These are phyloP conservation scores for Eciton burchellii DNA, from an alignment of 1,140 invertebrate species.

Conservation along the genomic window DNA sequence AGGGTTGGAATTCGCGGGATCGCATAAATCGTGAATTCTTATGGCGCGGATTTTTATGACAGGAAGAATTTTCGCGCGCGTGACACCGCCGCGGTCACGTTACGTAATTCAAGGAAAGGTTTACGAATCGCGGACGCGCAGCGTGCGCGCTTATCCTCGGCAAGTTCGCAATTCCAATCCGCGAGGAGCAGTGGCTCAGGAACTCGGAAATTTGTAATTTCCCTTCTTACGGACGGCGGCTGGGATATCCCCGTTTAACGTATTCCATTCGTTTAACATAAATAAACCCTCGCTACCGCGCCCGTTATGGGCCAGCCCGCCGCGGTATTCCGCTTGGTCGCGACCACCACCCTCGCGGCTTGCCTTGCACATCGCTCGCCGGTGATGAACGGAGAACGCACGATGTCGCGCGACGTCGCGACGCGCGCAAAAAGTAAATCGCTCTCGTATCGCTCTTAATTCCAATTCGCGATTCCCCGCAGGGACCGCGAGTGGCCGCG, in stretches of 20 bases:
- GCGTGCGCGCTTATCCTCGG: slow-evolving; percentile 28
- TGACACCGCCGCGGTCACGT: slow-evolving; percentile 59
- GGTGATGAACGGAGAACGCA: not conserved
- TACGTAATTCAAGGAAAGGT: slow-evolving; percentile 23
- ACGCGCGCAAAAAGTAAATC: not conserved
- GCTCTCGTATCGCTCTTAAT: slow-evolving; percentile 45
- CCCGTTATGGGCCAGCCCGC: not conserved
- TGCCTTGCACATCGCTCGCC: slow-evolving; percentile 23
- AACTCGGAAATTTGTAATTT: slow-evolving; percentile 39
- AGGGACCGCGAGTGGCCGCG: too few relatives aligned
- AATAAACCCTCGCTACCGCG: slow-evolving; percentile 12
- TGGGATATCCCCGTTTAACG: slow-evolving; percentile 37
- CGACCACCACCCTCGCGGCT: slow-evolving; percentile 21
- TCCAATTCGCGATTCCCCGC: slow-evolving; percentile 61
- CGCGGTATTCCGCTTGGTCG: slow-evolving; percentile 6
- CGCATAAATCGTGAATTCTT: slow-evolving; percentile 84
- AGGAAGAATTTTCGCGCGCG: slow-evolving; percentile 82
- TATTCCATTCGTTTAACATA: slow-evolving; percentile 37
- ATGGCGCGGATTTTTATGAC: slow-evolving; percentile 68
- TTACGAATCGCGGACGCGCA: not conserved
- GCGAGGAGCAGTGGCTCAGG: slow-evolving; percentile 23
- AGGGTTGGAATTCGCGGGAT: slow-evolving; percentile 42
- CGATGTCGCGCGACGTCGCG: not conserved
- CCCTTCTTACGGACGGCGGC: slow-evolving; percentile 5
- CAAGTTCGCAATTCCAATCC: slow-evolving; percentile 42